phyloP scores from a whole-genome alignment of 2,797 vertebrate species.

The Tolypeutes matacus region DNA sequence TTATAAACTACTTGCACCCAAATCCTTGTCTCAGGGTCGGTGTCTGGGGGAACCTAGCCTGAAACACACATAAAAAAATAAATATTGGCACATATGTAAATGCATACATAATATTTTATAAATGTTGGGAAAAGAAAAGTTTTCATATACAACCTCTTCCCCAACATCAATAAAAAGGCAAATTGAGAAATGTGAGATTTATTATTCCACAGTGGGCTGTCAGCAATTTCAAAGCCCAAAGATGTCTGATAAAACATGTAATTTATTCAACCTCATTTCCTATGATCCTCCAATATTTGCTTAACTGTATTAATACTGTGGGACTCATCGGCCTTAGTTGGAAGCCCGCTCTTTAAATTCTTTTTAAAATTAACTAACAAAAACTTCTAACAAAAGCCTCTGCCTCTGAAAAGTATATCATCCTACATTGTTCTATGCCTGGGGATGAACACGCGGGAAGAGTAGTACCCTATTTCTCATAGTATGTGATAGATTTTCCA shows the following conservation, averaged over 20 bases:
- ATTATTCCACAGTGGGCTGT: conserved; percentile 82
- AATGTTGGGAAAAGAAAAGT: conserved; percentile 67
- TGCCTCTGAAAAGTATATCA: conserved; percentile 72
- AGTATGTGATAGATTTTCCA: conserved; percentile 23
- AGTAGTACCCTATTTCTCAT: conserved; percentile 32
- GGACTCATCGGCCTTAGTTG: conserved; percentile 80
- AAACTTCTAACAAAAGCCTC: conserved; percentile 74
- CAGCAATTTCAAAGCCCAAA: conserved; percentile 84
- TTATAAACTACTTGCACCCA: conserved; percentile 22
- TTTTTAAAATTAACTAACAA: conserved; percentile 82
- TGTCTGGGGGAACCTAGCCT: not conserved
- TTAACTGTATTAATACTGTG: conserved; percentile 84
- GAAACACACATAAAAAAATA: conserved; percentile 72
- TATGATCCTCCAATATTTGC: conserved; percentile 85
- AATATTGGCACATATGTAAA: conserved; percentile 76
- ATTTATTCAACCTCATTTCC: conserved; percentile 86
- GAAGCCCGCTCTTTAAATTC: conserved; percentile 80
- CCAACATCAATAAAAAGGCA: conserved; percentile 81
- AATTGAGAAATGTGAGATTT: conserved; percentile 83
- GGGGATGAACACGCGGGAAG: not conserved
- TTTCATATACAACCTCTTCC: conserved; percentile 74
- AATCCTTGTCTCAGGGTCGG: conserved; percentile 58
- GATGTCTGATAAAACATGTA: conserved; percentile 84
- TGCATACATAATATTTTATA: conserved; percentile 70
- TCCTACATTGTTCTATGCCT: conserved; percentile 8